phyloP scores from a whole-genome alignment of 2,888 invertebrate genomes.

The Euplagia quadripunctaria region DNA sequence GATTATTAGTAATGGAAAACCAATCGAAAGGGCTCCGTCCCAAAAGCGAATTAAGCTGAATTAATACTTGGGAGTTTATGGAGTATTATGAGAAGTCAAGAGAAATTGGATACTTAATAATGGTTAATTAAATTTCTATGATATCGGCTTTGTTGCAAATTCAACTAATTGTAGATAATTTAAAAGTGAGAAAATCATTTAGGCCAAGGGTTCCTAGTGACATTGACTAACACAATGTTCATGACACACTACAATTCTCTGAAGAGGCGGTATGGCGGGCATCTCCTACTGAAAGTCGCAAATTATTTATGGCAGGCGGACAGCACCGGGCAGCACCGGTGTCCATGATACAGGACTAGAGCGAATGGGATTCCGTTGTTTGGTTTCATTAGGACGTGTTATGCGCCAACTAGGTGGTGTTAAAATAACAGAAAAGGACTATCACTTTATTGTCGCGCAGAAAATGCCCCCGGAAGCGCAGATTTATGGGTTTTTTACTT shows the following conservation, averaged over 20 bases:
- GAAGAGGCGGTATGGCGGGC: neutral
- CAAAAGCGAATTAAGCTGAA: slow-evolving; percentile 40
- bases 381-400: no score
- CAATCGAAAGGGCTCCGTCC: slow-evolving; percentile 47
- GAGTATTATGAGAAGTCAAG: slow-evolving; percentile 22
- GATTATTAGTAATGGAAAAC: slow-evolving; percentile 60
- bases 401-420: no score
- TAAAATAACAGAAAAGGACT: no score
- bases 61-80: slow-evolving; percentile 39
- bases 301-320: neutral
- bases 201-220: neutral
- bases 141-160: neutral
- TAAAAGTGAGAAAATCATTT: neutral
- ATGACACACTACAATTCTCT: neutral
- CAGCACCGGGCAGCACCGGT: no score
- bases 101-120: slow-evolving; percentile 1
- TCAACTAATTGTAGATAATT: neutral
- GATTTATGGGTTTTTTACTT: no score
- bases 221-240: neutral
- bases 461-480: no score
- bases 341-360: neutral
- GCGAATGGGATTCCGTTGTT: neutral
- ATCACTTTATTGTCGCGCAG: no score
- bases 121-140: neutral
- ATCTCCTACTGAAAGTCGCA: neutral